Evolutionary conservation across 2,797 vertebrate genomes (phyloP).

Genomic region (Periophthalmus magnuspinnatus): DNA sequence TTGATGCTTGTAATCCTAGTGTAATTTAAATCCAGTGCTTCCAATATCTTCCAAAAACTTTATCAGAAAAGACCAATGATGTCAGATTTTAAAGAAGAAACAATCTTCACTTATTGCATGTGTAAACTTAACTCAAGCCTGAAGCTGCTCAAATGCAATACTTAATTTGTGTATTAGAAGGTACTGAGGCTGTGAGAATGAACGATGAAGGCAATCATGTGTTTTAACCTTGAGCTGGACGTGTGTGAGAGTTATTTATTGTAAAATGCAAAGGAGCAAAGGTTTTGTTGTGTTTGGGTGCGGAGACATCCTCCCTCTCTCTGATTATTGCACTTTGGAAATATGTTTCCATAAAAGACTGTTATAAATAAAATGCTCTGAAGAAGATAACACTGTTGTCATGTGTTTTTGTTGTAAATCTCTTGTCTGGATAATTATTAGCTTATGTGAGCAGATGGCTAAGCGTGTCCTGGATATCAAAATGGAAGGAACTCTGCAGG

Average conservation of each 20-base stretch:
- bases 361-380: constrained; percentile 71
- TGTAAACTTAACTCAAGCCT: constrained; percentile 41
- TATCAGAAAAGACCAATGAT: constrained; percentile 9
- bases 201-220: constrained; percentile 77
- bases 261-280: constrained; percentile 54
- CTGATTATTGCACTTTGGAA: constrained; percentile 76
- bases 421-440: constrained; percentile 5
- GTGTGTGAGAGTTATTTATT: constrained; percentile 77
- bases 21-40: constrained; percentile 70
- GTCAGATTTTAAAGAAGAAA: constrained; percentile 9
- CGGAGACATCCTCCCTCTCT: constrained; percentile 34
- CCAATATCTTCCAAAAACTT: constrained; percentile 45
- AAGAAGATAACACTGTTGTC: constrained; percentile 35
- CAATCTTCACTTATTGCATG: constrained; percentile 48
- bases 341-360: constrained; percentile 78
- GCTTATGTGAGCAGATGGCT: background rate
- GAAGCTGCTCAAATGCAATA: constrained; percentile 68
- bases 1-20: constrained; percentile 53
- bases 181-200: constrained; percentile 65
- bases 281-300: constrained; percentile 44
- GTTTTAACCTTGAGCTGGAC: constrained; percentile 55
- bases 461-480: background rate
- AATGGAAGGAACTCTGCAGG: constrained; percentile 42
- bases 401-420: constrained; percentile 7
- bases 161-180: constrained; percentile 56